Base-by-base conservation (phyloP, 2,888 invertebrate species). In the Laothoe populi region DNA sequence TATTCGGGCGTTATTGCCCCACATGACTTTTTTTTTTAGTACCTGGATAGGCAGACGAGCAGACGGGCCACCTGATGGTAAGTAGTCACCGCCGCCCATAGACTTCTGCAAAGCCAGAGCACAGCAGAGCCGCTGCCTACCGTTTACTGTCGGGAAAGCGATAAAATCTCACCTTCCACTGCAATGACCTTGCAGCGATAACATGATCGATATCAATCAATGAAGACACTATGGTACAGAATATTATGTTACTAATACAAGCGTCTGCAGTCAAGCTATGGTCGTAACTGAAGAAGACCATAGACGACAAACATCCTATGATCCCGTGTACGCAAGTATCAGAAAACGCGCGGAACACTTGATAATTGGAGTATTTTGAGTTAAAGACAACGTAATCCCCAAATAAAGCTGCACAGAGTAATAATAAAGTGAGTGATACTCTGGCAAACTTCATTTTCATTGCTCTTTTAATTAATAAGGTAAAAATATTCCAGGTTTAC, bases 191-290 rank as follows among this genome's bases (percentile, higher is more conserved):
- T 1, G 92, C 92, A 0, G 85, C 83, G n/a, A 92, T 74, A 44
- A 84, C 75, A 72, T 92, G 92, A 60, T 92, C 92, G 0, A 91
- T 60, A 70, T 92, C 92, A 23, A 92, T 92, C 0, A 87, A 60
- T 0, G 85, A 83, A 0, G 92, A 87, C 2, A 88, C 61, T 0
- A 81, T 8, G 0, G 89, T 86, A 44, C 92, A 92, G 35, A 90
- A 73, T 23, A 79, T 38, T 0, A 86, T 69, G 62, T 91, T 82
- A 2, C 69, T 74, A 1, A 82, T 21, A 57, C 74, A 73, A 0
- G 76, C 74, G 21, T 82, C 67, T 0, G 65, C 59, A 1, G 76
- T 70, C 0, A 85, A 19, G 57, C 73, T 75, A 0, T 75, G 66
- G 11, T 84, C 84, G 44, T 84, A 69, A 46, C 73, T 81, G 21